Evolutionary conservation across 2,797 vertebrate genomes (phyloP), one percentile per base, ranked within the genome.

Genomic region (Sciurus carolinensis): DNA sequence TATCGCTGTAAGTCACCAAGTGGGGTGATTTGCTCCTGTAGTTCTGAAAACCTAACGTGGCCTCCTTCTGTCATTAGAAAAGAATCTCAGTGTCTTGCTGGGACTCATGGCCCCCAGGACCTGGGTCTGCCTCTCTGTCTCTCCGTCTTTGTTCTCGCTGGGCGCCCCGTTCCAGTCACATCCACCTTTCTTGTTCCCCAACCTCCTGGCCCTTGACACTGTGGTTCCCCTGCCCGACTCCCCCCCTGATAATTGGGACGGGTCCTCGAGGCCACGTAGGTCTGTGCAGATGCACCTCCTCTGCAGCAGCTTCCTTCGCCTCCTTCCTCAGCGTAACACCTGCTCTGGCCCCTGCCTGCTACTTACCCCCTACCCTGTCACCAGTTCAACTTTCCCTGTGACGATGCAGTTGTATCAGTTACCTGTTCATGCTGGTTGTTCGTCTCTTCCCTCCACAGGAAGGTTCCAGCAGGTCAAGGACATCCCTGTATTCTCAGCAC

Each of bases 371-470:
- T 10, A 0, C 10, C 69, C 62, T 39, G 3, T 30, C 33, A 62
- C 75, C 26, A 50, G 30, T 52, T 86, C 24, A 1, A 17, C 39
- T 11, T 67, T 85, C n/a, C 80, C 80, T 20, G 0, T 11, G 36
- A 47, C 36, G 0, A 39, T 36, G 22, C 24, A 44, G 8, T 81
- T 17, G 1, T 7, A 1, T 7, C 6, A 12, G 62, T 50, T 54
- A 28, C 10, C 39, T 72, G 90, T 71, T 82, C n/a, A 24, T 24
- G 33, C 59, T n/a, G 33, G 9, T 4, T 26, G 7, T 44, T 22
- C 15, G 24, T 50, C 84, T 62, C n/a, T n/a, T 33, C 13, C 9
- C n/a, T 57, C 8, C 22, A 36, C 0, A 0, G 3, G 39, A 52
- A 42, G 39, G 6, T 47, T 77, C 17, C 10, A 0, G 2, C 59